Conservation (phyloP, 1,140 invertebrate species). For the Ctenoplectra terminalis region DNA sequence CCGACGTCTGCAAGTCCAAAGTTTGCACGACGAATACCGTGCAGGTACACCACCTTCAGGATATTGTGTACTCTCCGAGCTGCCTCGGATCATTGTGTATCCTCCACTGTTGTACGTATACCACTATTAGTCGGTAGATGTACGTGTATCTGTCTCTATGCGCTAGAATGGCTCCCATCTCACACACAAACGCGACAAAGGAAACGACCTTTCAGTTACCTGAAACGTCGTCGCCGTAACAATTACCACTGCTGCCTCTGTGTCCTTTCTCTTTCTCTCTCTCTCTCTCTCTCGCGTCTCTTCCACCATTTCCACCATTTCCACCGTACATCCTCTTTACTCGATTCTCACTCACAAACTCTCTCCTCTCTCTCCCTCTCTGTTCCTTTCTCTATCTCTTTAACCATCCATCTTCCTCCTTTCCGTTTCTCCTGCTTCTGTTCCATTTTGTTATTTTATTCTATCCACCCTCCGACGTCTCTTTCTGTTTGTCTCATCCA, state of each 20-base stretch:
- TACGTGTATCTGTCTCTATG: constrained; percentile 15
- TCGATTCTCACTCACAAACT: not conserved
- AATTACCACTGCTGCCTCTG: constrained; percentile 63
- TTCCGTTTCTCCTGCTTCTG: constrained; percentile 21
- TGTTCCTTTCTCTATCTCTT: not conserved
- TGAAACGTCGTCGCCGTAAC: constrained; percentile 69
- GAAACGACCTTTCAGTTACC: constrained; percentile 70
- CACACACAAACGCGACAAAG: constrained; percentile 64
- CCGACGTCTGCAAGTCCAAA: constrained; percentile 48
- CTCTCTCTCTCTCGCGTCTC: too few species aligned
- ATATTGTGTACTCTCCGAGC: constrained; percentile 47
- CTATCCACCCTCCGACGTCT: not conserved
- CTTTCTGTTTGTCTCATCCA: constrained; percentile 9
- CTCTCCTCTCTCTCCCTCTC: not conserved
- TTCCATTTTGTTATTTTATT: constrained; percentile 12
- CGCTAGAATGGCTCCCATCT: constrained; percentile 24
- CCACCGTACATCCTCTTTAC: not conserved
- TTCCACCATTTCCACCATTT: not conserved
- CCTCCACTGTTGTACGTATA: constrained; percentile 30
- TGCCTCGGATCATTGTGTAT: constrained; percentile 50
- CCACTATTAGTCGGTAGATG: not conserved
- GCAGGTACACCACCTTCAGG: constrained; percentile 52
- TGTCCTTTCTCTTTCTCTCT: constrained; percentile 25
- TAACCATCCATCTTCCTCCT: constrained; percentile 21
- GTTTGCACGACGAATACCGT: constrained; percentile 60